Base-by-base conservation (phyloP, 2,113 vertebrate genomes). In the Chitala chitala region DNA sequence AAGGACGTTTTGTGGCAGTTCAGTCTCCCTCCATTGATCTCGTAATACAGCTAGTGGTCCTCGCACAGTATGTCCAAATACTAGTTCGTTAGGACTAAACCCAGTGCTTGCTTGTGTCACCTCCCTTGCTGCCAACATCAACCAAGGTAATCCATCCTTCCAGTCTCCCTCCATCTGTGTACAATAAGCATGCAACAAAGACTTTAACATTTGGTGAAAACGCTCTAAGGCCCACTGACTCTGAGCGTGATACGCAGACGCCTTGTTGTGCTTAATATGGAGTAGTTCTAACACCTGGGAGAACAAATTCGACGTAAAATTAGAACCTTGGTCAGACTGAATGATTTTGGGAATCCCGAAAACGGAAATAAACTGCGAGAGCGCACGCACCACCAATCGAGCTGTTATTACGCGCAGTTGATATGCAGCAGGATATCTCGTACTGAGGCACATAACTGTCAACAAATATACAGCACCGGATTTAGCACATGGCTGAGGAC, bases 201-300 rank as follows among this genome's bases (percentile, higher is more conserved):
- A 63, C 29, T 63, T 63, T 33, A 63, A 33, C 5, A 31, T 63
- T 63, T 63, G 59, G 36, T 63, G 59, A 26, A 63, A 63, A 26
- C 33, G 59, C 31, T 38, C 59, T 13, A 63, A 20, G 13, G 33
- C 29, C 31, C 29, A 26, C 26, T 63, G 59, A 63, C 59, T 63
- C 15, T 63, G 59, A 38, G 59, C 6, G 36, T 63, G 31, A 33
- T 63, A 63, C 5, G 59, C 33, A 8, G 29, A 33, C 13, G 26
- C 10, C 12, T 33, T 15, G 3, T 13, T 63, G 20, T 63, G 59
- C 13, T 2, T 31, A 15, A 63, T 15, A 33, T 15, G 26, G 13
- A 63, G 59, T 36, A 36, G 59, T 36, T 29, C 26, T 20, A 63
- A 63, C 7, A 33, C 59, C 33, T 63, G 31, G 12, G 59, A 9